Conservation (phyloP, 2,888 invertebrate genomes). For the Drosophila pseudotalamancana region DNA sequence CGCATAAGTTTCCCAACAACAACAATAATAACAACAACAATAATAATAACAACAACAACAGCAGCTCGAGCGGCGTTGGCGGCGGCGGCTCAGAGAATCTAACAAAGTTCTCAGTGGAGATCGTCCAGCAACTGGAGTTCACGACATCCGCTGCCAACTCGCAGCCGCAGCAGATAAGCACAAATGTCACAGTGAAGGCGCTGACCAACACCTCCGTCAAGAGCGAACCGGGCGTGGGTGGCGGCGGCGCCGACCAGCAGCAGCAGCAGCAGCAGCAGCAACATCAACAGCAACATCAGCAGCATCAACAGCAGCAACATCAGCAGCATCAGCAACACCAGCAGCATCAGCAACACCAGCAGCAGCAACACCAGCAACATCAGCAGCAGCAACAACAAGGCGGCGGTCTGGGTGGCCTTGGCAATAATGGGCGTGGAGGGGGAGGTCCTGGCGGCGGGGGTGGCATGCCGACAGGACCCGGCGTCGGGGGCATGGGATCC, state of each 20-base stretch:
- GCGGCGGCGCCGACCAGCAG: conserved; percentile 48
- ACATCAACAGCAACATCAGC: conserved; percentile 25
- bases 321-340: conserved; percentile 34
- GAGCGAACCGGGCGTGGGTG: conserved; percentile 83
- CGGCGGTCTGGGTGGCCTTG: conserved; percentile 77
- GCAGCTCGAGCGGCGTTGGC: conserved; percentile 49
- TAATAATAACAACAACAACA: conserved; percentile 48
- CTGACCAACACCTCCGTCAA: conserved; percentile 87
- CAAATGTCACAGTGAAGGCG: conserved; percentile 95
- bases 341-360: conserved; percentile 30
- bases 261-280: conserved; percentile 31
- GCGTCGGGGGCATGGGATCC: conserved; percentile 66
- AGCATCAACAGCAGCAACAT: conserved; percentile 32
- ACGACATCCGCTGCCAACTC: conserved; percentile 94
- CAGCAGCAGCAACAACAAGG: conserved; percentile 76
- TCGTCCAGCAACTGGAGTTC: conserved; percentile 95
- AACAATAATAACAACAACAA: conserved; percentile 78
- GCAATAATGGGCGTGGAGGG: conserved; percentile 76
- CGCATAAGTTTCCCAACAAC: conserved; percentile 88
- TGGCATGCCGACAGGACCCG: conserved; percentile 61
- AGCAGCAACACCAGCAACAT: conserved; percentile 56
- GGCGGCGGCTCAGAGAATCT: conserved; percentile 83
- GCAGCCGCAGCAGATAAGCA: conserved; percentile 95
- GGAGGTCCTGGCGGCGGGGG: conserved; percentile 68
- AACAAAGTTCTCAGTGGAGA: conserved; percentile 95